Conservation (phyloP, 2,888 invertebrate genomes). For the Schizaphis graminum region DNA sequence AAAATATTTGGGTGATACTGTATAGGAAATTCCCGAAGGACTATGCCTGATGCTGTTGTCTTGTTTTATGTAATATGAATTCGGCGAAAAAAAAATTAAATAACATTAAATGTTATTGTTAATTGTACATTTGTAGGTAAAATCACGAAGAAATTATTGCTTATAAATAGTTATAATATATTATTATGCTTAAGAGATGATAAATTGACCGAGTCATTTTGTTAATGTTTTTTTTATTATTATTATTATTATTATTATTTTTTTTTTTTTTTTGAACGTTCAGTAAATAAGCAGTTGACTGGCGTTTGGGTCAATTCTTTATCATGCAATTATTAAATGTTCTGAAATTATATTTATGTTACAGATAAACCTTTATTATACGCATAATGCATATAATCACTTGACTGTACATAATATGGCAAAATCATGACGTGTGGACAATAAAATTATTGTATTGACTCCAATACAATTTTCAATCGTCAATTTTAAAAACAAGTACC, state of each 20-base stretch:
- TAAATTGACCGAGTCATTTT: not conserved
- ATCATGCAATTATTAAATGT: not conserved
- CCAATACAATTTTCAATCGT: not conserved
- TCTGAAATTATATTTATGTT: not conserved
- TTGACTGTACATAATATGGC: not conserved
- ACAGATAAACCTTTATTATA: not conserved
- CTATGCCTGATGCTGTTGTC: not conserved
- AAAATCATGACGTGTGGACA: not conserved
- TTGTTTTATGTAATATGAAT: not conserved
- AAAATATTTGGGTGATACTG: constrained; percentile 1
- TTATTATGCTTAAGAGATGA: not conserved
- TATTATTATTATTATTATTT: not conserved
- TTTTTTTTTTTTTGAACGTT: too few species aligned
- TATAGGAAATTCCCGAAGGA: constrained; percentile 14
- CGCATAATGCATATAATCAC: not conserved
- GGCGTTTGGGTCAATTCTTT: not conserved
- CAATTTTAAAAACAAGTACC: not conserved
- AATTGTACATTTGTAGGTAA: too few species aligned
- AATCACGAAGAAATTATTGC: not conserved
- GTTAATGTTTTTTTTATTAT: not conserved
- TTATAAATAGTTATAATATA: not conserved
- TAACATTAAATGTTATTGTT: not conserved
- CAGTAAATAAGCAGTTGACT: not conserved
- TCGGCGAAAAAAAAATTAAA: not conserved
- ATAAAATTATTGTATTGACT: not conserved